Evolutionary conservation across 2,888 invertebrate species (phyloP).

Genomic region (Caradrina clavipalpis): DNA sequence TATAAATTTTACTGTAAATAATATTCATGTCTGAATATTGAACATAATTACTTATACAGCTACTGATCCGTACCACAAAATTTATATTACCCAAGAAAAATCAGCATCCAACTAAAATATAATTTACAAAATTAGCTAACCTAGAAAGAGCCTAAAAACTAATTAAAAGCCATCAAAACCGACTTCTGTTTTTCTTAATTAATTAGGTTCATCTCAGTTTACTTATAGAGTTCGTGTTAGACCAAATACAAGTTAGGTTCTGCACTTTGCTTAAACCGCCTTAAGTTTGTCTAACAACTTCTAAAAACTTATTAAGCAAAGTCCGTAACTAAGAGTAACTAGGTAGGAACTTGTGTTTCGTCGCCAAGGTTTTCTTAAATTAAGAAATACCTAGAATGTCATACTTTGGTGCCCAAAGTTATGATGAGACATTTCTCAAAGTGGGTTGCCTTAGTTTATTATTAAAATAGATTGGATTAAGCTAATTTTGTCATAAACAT

Average conservation of each 20-base stretch:
- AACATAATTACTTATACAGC: background rate
- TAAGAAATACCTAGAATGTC: slow-evolving; percentile 14
- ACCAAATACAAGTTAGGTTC: slow-evolving; percentile 37
- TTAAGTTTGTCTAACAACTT: slow-evolving; percentile 43
- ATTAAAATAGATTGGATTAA: background rate
- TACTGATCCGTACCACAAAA: background rate
- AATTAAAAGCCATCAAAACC: slow-evolving; percentile 29
- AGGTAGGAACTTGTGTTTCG: slow-evolving; percentile 23
- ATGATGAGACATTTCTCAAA: slow-evolving; percentile 1
- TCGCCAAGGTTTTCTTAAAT: slow-evolving; percentile 15
- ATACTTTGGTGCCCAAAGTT: background rate
- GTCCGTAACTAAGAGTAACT: slow-evolving; percentile 22
- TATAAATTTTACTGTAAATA: background rate
- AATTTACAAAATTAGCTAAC: slow-evolving; percentile 14
- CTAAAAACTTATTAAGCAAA: slow-evolving; percentile 46
- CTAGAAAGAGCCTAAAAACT: slow-evolving; percentile 15
- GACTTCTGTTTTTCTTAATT: slow-evolving; percentile 49
- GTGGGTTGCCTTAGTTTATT: background rate
- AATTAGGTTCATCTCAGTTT: slow-evolving; percentile 46
- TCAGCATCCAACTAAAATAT: slow-evolving; percentile 1
- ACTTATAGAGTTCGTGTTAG: slow-evolving; percentile 41
- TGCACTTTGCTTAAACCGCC: slow-evolving; percentile 45
- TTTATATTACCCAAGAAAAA: background rate
- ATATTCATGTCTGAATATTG: background rate
- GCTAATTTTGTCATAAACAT: background rate